A percentile compares a stretch with the other conserved stretches of the same genome.
phyloP scores from a whole-genome alignment of 2,888 invertebrate species.

The Leptinotarsa haldemani region DNA sequence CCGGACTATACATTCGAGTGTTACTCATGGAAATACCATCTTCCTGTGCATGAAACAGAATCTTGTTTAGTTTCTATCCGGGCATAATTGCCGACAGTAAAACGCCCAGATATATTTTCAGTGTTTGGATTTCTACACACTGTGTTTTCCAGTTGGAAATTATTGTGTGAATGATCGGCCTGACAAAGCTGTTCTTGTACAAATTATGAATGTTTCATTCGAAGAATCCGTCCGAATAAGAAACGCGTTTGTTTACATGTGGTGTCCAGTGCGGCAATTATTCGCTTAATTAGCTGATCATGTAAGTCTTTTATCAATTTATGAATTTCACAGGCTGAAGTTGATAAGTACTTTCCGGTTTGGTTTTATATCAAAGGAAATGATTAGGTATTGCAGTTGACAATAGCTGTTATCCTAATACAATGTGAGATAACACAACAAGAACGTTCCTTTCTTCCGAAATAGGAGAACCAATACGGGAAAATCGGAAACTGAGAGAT shows the following conservation, averaged over 20 bases:
- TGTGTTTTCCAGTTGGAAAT: no score
- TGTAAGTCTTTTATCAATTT: not conserved
- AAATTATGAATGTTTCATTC: no score
- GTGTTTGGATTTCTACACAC: not conserved
- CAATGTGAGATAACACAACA: not conserved
- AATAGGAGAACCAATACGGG: no score
- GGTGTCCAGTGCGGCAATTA: no score
- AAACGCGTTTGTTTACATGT: no score
- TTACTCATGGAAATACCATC: constrained; percentile 15
- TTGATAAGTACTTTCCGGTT: not conserved
- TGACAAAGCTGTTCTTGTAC: no score
- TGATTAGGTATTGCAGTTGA: not conserved
- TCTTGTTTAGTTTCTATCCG: not conserved
- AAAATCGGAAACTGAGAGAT: no score
- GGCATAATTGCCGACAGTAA: not conserved
- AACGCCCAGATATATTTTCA: not conserved
- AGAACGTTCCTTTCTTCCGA: no score
- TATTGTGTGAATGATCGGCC: no score
- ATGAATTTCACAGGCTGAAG: not conserved
- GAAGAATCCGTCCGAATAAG: no score
- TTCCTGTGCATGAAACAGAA: constrained; percentile 5
- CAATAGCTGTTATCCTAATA: not conserved
- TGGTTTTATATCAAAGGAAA: constrained; percentile 1
- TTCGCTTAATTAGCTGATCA: not conserved
- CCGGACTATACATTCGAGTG: not conserved